Conservation (phyloP, 2,888 invertebrate species). For the Harmothoe impar region DNA sequence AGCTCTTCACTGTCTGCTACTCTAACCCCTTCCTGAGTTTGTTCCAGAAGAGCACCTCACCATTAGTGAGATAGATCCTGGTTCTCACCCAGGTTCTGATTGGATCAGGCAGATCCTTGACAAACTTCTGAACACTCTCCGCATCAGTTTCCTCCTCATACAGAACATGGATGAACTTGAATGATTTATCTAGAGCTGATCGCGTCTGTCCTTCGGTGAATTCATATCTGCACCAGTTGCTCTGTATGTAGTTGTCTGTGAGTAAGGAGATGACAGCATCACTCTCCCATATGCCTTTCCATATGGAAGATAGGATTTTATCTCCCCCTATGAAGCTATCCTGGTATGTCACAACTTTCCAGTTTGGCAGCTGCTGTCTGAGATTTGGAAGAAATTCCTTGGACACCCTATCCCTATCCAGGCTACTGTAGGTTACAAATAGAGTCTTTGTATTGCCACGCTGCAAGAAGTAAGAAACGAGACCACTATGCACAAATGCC, state of each 20-base stretch:
- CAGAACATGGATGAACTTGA: neutral
- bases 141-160: neutral
- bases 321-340: neutral
- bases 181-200: neutral
- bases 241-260: neutral
- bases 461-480: neutral
- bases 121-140: neutral
- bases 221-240: neutral
- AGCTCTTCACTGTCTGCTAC: neutral
- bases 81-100: neutral
- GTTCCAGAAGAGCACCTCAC: neutral
- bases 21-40: neutral
- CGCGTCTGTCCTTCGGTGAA: neutral
- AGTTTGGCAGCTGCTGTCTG: neutral
- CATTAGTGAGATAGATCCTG: neutral
- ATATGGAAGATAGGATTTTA: neutral
- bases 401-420: neutral
- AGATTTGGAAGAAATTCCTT: neutral
- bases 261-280: neutral
- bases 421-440: neutral
- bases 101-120: neutral
- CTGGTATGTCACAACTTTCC: neutral
- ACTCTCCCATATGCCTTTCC: constrained; percentile 2
- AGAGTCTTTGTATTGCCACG: neutral
- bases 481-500: neutral